phyloP scores from a whole-genome alignment of 2,888 invertebrate genomes.

The Hirtodrosophila cameraria region DNA sequence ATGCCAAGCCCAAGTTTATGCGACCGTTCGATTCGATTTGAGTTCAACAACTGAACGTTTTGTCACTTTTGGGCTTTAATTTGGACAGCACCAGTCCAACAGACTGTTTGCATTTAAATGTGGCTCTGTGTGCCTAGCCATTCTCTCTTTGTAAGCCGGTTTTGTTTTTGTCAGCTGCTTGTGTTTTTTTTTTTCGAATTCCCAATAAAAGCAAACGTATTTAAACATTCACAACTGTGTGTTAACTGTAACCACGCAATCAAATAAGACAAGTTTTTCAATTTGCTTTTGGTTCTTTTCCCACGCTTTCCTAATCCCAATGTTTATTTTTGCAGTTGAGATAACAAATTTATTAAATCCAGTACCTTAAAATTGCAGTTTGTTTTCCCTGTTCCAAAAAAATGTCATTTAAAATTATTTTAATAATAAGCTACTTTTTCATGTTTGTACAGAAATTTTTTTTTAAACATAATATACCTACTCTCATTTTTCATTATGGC shows the following conservation, averaged over 20 bases:
- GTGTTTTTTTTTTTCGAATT: constrained; percentile 10
- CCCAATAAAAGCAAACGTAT: constrained; percentile 2
- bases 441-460: too few species aligned
- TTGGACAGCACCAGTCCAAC: constrained; percentile 40
- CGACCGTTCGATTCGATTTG: constrained; percentile 68
- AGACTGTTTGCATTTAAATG: constrained; percentile 15
- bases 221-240: background rate
- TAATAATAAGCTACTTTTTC: too few species aligned
- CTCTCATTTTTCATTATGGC: too few species aligned
- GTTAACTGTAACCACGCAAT: constrained; percentile 32
- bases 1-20: constrained; percentile 48
- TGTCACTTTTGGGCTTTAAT: constrained; percentile 56
- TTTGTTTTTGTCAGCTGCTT: constrained; percentile 22
- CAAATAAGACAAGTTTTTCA: constrained; percentile 4
- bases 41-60: constrained; percentile 63
- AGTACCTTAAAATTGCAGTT: background rate
- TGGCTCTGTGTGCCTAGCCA: constrained; percentile 15
- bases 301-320: background rate
- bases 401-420: too few species aligned
- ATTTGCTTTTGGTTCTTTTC: constrained; percentile 8
- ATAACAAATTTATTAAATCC: background rate
- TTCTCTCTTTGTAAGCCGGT: constrained; percentile 64
- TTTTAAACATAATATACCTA: too few species aligned
- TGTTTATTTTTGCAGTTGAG: background rate
- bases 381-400: too few species aligned